Evolutionary conservation across 2,888 invertebrate genomes (phyloP).

Genomic region (Rotaria socialis): DNA sequence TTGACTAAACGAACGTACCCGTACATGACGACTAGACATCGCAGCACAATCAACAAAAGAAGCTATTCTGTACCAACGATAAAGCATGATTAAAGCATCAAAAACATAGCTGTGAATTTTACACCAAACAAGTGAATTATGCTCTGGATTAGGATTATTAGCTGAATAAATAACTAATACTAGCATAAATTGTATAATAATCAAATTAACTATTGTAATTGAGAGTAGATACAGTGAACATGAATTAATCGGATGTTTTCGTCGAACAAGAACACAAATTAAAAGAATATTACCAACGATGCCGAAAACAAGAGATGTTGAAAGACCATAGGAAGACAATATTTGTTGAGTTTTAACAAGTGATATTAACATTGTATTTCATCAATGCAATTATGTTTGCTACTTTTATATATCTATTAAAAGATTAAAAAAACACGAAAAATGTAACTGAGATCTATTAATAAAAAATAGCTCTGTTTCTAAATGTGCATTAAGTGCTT

Average conservation of each 20-base stretch:
- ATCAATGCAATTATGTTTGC: not conserved
- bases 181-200: not conserved
- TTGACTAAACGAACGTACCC: not conserved
- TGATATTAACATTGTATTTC: not conserved
- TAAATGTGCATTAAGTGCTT: no score
- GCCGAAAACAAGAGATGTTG: not conserved
- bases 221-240: constrained; percentile 14
- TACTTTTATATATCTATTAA: no score
- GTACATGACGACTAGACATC: not conserved
- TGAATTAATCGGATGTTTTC: not conserved
- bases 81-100: not conserved
- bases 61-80: not conserved
- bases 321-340: not conserved
- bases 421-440: no score
- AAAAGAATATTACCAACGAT: not conserved
- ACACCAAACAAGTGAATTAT: not conserved
- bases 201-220: not conserved
- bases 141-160: not conserved
- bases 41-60: not conserved
- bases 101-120: not conserved
- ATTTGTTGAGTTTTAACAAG: not conserved
- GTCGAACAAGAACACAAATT: not conserved
- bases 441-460: no score
- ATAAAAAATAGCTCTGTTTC: no score
- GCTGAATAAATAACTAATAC: not conserved